phyloP scores from a whole-genome alignment of 2,888 invertebrate genomes.

The Willowsia nigromaculata region DNA sequence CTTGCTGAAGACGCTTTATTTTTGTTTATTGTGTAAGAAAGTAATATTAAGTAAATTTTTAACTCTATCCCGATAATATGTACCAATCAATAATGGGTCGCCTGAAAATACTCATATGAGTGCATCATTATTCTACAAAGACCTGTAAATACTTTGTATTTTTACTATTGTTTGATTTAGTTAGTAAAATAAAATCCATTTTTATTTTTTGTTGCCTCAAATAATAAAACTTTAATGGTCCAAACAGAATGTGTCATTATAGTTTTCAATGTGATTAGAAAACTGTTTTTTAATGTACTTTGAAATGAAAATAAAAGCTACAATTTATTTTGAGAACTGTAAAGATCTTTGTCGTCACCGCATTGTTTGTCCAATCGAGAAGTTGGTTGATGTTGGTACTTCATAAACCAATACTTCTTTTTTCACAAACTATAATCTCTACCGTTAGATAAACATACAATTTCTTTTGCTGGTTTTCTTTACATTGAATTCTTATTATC shows the following conservation, averaged over 20 bases:
- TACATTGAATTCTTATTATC: no score
- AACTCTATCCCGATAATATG: not conserved
- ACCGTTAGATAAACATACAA: no score
- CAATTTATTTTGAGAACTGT: not conserved
- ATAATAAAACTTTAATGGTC: not conserved
- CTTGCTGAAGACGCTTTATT: slow-evolving; percentile 58
- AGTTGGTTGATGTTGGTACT: no score
- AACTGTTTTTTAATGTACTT: not conserved
- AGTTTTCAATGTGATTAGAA: not conserved
- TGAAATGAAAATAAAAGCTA: not conserved
- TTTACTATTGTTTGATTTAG: no score
- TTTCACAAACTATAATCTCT: no score
- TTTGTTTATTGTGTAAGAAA: slow-evolving; percentile 19
- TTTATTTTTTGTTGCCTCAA: not conserved
- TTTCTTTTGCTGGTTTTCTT: no score
- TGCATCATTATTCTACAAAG: no score
- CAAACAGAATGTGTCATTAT: not conserved
- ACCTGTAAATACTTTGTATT: no score
- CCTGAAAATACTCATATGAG: slow-evolving; percentile 40
- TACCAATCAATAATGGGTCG: not conserved
- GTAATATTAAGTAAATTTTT: not conserved
- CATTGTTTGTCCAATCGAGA: no score
- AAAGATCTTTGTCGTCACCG: no score
- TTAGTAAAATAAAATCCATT: no score
- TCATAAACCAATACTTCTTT: no score